A percentile compares a stretch with the other conserved stretches of the same genome.
phyloP scores from a whole-genome alignment of 2,888 invertebrate species.

The Encarsia formosa region DNA sequence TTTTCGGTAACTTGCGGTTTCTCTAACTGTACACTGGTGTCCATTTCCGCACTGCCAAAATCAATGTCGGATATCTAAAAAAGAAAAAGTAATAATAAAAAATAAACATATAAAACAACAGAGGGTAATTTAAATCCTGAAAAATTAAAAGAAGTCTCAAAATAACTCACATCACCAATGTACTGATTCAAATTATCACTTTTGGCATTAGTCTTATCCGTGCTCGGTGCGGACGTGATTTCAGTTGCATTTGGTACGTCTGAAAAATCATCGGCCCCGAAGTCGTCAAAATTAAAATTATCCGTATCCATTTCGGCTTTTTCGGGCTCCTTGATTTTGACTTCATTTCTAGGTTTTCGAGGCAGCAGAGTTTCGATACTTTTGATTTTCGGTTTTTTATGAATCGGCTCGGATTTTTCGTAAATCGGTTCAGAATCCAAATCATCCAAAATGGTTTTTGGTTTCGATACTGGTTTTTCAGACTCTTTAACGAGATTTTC shows the following conservation, averaged over 20 bases:
- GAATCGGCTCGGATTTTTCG: background rate
- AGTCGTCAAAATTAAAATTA: constrained; percentile 17
- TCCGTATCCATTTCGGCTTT: constrained; percentile 4
- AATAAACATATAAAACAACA: background rate
- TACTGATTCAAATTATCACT: constrained; percentile 31
- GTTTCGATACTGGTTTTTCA: background rate
- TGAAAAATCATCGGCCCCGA: constrained; percentile 7
- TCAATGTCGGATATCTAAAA: constrained; percentile 32
- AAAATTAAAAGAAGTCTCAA: background rate
- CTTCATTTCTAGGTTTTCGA: background rate
- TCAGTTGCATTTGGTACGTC: constrained; percentile 6
- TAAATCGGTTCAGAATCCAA: constrained; percentile 14
- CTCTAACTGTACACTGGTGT: background rate
- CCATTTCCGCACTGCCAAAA: constrained; percentile 33
- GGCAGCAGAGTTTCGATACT: background rate
- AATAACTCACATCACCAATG: constrained; percentile 33
- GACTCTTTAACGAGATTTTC: constrained; percentile 11
- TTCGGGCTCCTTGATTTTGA: background rate
- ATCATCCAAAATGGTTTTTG: constrained; percentile 10
- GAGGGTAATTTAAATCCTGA: background rate
- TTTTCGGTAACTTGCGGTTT: background rate
- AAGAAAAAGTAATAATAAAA: background rate
- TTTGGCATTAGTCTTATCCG: too few relatives aligned
- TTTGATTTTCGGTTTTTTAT: constrained; percentile 6
- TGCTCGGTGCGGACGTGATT: background rate